Percentiles rank a stretch among this genome's conserved stretches.
phyloP scores from a whole-genome alignment of 2,113 vertebrate genomes.

The Neodon shergylaensis region DNA sequence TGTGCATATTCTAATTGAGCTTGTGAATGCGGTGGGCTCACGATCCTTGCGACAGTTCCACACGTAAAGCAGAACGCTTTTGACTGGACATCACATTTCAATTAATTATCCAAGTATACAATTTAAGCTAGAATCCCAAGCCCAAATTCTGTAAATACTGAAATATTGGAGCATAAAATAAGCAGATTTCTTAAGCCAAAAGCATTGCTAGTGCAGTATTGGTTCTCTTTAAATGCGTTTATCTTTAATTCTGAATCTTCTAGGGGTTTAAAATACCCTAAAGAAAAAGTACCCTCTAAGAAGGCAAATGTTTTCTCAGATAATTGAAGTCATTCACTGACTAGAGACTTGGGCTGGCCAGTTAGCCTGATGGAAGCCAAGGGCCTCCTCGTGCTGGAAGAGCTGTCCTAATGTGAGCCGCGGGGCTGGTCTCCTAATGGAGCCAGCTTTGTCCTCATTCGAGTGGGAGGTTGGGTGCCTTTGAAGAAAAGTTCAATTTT shows the following conservation, averaged over 20 bases:
- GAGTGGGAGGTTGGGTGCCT: background rate
- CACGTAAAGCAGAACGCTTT: background rate
- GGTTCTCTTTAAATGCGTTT: conserved; percentile 23
- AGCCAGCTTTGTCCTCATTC: background rate
- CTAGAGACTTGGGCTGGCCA: background rate
- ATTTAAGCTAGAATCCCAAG: conserved; percentile 51
- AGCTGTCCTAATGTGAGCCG: background rate
- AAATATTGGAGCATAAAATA: conserved; percentile 6
- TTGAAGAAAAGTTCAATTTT: background rate
- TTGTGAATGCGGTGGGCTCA: conserved; percentile 11
- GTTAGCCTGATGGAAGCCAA: fast-evolving
- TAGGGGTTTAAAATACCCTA: background rate
- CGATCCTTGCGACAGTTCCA: background rate
- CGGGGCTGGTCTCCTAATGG: background rate
- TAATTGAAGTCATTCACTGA: background rate
- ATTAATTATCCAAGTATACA: conserved; percentile 31
- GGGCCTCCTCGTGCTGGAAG: background rate
- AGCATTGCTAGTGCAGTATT: background rate
- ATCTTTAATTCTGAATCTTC: conserved; percentile 5
- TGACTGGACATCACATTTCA: conserved; percentile 49
- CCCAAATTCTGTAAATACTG: conserved; percentile 10
- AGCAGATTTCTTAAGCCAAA: conserved; percentile 20
- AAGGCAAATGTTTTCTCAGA: background rate
- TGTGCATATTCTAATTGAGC: conserved; percentile 43
- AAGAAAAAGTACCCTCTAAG: background rate